Base-by-base conservation (phyloP, 2,888 invertebrate genomes). In the Acleris literana region DNA sequence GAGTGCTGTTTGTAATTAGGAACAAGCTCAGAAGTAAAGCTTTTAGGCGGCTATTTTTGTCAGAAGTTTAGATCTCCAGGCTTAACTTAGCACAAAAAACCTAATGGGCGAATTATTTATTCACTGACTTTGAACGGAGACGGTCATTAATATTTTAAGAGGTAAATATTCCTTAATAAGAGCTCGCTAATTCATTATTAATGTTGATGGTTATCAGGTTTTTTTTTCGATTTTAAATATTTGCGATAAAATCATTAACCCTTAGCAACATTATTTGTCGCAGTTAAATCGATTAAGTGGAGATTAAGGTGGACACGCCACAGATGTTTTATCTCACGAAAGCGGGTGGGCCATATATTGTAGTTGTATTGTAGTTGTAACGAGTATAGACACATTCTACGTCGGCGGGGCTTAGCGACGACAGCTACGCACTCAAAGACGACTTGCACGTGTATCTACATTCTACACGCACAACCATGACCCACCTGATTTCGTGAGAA, bases 31-130 rank as follows among this genome's bases (percentile, higher is more conserved):
- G 17, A 17, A 46, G n/a, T 16, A 5, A 46, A n/a, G 17, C 46
- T 46, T 46, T 46, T 46, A 46, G 46, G 7, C 46, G 46, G 44
- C 44, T 44, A 44, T 44, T 44, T n/a, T 44, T 44, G n/a, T n/a
- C 44, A 44, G 44, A n/a, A n/a, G 3, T n/a, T n/a, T n/a, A 44
- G n/a, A 5, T 13, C 16, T 6, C 16, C 44, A 44, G 44, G n/a
- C 16, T 5, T 6, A 49, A 6, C 16, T 5, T 6, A 49, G 55
- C 66, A 68, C 64, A 73, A 76, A 76, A 77, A 77, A 63, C 63
- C 43, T 76, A 73, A 78, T 75, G 72, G 72, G 69, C 52, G 72
- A 70, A 74, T 79, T 72, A 78, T 76, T 80, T 77, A 79, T 79
- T 78, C 72, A 72, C 65, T 72, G 72, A 68, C 65, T 59, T 70